Evolutionary conservation across 2,113 vertebrate genomes (phyloP).

Genomic region (Mobula hypostoma): DNA sequence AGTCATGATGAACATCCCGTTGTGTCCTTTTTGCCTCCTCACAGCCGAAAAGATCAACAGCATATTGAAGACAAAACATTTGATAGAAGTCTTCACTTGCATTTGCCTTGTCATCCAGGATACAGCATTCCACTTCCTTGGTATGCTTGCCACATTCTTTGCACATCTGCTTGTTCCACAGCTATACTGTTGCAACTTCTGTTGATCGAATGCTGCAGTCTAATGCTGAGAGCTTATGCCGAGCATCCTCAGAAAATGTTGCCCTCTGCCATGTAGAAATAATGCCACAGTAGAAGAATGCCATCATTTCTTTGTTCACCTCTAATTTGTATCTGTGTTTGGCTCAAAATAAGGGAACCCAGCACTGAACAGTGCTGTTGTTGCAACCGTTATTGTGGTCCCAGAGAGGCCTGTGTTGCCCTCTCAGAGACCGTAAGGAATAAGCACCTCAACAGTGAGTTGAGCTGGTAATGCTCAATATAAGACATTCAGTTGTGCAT

Average conservation of each 20-base stretch:
- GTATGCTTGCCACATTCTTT: too few relatives aligned
- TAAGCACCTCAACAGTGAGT: neutral
- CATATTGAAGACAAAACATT: too few relatives aligned
- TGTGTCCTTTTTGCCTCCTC: neutral
- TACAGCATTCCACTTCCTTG: too few relatives aligned
- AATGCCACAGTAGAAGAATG: neutral
- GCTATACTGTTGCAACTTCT: too few relatives aligned
- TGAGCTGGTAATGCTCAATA: neutral
- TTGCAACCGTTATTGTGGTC: too few relatives aligned
- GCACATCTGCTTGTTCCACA: too few relatives aligned
- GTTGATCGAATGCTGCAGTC: neutral
- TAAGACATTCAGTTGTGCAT: neutral
- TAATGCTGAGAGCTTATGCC: neutral
- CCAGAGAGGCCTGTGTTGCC: too few relatives aligned
- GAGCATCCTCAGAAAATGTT: neutral
- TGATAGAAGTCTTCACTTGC: too few relatives aligned
- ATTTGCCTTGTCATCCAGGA: too few relatives aligned
- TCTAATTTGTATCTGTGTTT: neutral
- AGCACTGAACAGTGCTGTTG: too few relatives aligned
- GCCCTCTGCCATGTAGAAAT: too few relatives aligned
- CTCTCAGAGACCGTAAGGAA: neutral
- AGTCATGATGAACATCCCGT: neutral
- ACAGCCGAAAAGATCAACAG: neutral
- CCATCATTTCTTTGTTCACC: neutral
- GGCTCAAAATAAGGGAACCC: too few relatives aligned